Evolutionary conservation across 1,140 invertebrate genomes (phyloP), one percentile per base, ranked within the genome.

Genomic region (Drosophila watanabei): DNA sequence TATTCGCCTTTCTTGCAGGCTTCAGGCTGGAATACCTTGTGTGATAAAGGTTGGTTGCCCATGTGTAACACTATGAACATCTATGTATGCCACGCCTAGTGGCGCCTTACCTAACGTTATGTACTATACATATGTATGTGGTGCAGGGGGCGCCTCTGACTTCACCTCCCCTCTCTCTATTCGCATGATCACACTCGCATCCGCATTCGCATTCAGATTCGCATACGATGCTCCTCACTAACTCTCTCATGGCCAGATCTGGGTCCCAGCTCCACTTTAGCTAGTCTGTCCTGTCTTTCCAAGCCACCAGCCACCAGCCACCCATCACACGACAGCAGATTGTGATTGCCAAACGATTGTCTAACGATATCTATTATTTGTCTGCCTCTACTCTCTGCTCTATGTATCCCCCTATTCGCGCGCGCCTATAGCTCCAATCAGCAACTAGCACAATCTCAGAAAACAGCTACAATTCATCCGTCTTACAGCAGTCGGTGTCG

Each of bases 401-500:
- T 54, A 35, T 79, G 35, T 68, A 45, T 46, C 45, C 57, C 68
- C 77, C 5, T 16, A 11, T 9, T 16, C 13, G 37, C 7, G 18
- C 52, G 52, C 62, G 37, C 37, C 62, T 66, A 28, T 63, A 93
- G 92, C 75, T 93, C 92, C 76, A 93, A 92, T 80, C 92, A 93
- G 84, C 92, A 93, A 88, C 79, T 92, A 92, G 88, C 92, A 85
- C 92, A 93, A 92, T 91, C 92, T 79, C 92, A 93, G 83, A 93
- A 93, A 93, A 93, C 92, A 60, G 92, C 92, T 88, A 93, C 92
- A 90, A 93, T 93, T 78, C 88, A 93, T 91, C 88, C 92, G 86
- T 92, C 92, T 92, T 93, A 93, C 76, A 93, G 91, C 87, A 93
- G 92, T 84, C 92, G 88, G 80, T 94, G 94, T 94, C 94, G 94